These are phyloP conservation scores for Cherax destructor DNA, from an alignment of 1,140 invertebrate genomes.

Conservation along the genomic window DNA sequence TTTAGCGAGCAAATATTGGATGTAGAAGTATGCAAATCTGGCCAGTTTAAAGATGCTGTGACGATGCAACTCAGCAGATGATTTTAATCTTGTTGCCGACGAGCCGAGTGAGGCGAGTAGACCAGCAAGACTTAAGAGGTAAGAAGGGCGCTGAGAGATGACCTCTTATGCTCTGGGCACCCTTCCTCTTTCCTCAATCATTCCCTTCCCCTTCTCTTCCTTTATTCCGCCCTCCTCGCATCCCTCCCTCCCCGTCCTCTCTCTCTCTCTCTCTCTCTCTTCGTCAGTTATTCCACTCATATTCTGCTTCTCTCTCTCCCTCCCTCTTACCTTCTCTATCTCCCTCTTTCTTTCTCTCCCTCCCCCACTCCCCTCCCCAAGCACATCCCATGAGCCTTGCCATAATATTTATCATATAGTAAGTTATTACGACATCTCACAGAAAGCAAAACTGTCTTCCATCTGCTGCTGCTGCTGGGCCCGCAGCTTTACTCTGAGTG, in stretches of 20 bases:
- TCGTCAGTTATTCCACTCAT: no score
- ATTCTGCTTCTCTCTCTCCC: neutral
- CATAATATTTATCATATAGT: no score
- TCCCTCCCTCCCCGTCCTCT: neutral
- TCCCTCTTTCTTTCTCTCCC: neutral
- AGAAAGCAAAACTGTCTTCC: no score
- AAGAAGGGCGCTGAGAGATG: no score
- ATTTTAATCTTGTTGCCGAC: neutral
- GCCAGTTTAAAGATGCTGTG: neutral
- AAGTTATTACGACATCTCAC: no score
- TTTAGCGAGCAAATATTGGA: slow-evolving; percentile 17
- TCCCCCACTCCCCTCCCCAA: no score
- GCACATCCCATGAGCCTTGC: no score
- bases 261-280: neutral
- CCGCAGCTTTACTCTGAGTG: no score
- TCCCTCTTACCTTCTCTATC: neutral
- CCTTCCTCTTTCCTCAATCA: neutral
- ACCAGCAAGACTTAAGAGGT: neutral
- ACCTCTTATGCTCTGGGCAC: neutral
- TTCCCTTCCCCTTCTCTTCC: neutral
- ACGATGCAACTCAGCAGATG: neutral
- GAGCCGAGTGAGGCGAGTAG: neutral
- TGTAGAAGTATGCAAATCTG: neutral
- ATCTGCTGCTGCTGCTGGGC: no score
- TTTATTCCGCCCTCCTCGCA: neutral